Conservation (phyloP, 2,888 invertebrate genomes). For the Meloe dianella region DNA sequence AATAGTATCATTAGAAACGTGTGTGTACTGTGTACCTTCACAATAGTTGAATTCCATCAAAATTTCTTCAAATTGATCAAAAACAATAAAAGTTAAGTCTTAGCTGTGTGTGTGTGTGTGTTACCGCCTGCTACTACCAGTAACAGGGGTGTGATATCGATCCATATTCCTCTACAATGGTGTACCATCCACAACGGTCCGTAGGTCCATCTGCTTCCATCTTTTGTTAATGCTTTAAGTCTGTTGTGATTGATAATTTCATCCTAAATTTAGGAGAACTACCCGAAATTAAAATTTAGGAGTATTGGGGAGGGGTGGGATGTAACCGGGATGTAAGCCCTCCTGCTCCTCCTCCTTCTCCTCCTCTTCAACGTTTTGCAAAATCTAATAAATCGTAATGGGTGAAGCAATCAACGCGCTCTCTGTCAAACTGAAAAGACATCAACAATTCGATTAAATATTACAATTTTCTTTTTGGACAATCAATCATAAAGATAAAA, state of each 20-base stretch:
- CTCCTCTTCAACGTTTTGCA: neutral
- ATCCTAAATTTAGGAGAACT: no score
- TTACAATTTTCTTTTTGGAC: conserved; percentile 48
- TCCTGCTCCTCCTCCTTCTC: neutral
- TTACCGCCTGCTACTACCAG: neutral
- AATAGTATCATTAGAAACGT: no score
- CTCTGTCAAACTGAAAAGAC: conserved; percentile 39
- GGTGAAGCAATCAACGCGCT: conserved; percentile 43
- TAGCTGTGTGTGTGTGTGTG: neutral
- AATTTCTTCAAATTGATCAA: no score
- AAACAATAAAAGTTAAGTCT: no score
- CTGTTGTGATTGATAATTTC: neutral
- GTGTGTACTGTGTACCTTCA: no score
- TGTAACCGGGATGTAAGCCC: neutral
- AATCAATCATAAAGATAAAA: conserved; percentile 43
- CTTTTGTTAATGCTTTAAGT: neutral
- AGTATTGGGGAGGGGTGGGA: no score
- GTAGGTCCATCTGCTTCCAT: neutral
- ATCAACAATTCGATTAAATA: conserved; percentile 50
- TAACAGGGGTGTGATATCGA: conserved; percentile 17
- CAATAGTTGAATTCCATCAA: no score
- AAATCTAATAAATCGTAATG: conserved; percentile 27
- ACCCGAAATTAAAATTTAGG: neutral
- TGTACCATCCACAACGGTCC: neutral
- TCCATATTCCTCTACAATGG: conserved; percentile 22